Evolutionary conservation across 2,113 vertebrate genomes (phyloP), one percentile per base, ranked within the genome.

Genomic region (Fukomys damarensis): DNA sequence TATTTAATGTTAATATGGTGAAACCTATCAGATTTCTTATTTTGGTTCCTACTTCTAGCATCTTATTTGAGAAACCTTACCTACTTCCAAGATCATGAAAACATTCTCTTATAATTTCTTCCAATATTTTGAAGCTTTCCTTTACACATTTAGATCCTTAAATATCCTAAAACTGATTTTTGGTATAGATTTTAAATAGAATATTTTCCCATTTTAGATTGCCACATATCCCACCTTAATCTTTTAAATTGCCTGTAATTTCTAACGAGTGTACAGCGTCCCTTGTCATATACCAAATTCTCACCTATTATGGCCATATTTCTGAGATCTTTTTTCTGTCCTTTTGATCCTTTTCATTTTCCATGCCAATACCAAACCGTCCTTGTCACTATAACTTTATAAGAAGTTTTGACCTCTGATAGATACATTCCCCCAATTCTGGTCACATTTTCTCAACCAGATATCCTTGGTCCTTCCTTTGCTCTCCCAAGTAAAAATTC

Each of bases 1-100:
- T n/a, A 72, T 94, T 86, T 80, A 35, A 86, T 84, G 96, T 96
- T 97, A 91, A 92, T 89, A 5, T 13, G 52, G 32, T 59, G 41
- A 79, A 87, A 85, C 49, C 68, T 81, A 93, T 86, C 90, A 54
- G 72, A 89, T 86, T 86, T 81, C 70, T 90, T 32, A 11, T 76
- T 91, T 58, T 41, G 61, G 17, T 49, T 84, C 58, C 38, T 76
- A 35, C n/a, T 92, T 65, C 91, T 52, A 65, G 54, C 24, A 68
- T 61, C 68, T 91, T 91, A 13, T 84, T 91, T 86, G 79, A 83
- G 49, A 96, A 96, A 63, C 17, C 14, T 26, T 95, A 86, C 81
- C 26, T 76, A 86, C 52, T 84, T 84, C 24, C 66, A 94, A 86
- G 35, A 61, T 92, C 66, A 91, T 30, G 8, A 87, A 89, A 76